A percentile compares a stretch with the other conserved stretches of the same genome.
Evolutionary conservation across 2,113 vertebrate species (phyloP).

Genomic region (Thinocorus orbignyianus): DNA sequence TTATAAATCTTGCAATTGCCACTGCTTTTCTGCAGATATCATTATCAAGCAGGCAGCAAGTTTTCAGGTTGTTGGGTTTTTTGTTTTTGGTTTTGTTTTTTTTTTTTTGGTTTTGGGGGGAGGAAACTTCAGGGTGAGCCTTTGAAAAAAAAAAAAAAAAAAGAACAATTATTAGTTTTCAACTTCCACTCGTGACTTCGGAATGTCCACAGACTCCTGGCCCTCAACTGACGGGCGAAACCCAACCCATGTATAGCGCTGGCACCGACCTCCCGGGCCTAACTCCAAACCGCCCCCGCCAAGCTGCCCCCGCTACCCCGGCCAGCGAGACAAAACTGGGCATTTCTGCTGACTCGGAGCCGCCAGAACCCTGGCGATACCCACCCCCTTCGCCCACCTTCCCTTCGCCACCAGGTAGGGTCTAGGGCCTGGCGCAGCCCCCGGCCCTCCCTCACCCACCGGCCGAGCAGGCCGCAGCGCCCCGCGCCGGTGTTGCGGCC

Average conservation of each 20-base stretch:
- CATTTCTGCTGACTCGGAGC: background rate
- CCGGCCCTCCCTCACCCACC: background rate
- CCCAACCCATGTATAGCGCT: no score
- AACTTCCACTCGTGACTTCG: background rate
- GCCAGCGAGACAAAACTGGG: background rate
- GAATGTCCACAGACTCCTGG: background rate
- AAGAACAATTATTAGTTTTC: background rate
- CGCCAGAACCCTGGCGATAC: background rate
- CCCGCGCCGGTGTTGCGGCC: background rate
- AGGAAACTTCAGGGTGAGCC: background rate
- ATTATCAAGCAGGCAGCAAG: background rate
- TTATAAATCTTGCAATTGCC: background rate
- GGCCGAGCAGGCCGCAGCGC: background rate
- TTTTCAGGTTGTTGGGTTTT: background rate
- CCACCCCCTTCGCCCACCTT: background rate
- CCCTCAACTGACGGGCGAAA: background rate
- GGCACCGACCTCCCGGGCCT: background rate
- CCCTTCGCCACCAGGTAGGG: accelerated
- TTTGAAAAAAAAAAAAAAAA: background rate
- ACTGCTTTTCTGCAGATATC: background rate
- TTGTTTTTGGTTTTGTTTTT: background rate
- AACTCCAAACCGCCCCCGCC: no score
- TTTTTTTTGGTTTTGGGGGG: background rate
- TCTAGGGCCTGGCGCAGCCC: background rate
- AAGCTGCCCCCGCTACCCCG: accelerated